Base-by-base conservation (phyloP, 2,888 invertebrate species). In the Atrina japonica region DNA sequence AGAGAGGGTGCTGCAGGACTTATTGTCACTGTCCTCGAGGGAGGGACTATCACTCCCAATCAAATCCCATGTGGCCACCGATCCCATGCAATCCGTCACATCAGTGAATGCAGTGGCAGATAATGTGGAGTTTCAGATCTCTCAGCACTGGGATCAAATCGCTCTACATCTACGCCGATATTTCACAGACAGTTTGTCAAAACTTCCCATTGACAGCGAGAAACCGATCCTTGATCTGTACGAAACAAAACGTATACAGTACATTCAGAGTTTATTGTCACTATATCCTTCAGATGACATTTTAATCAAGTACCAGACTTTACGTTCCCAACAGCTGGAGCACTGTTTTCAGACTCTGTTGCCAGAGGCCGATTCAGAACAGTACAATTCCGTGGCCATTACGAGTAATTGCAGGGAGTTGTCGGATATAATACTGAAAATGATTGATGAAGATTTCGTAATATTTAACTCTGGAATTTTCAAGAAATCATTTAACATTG, bases 381-480 rank as follows among this genome's bases (percentile, higher is more conserved):
- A 79, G 25, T 66, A 83, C 1, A 82, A 83, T 58, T 77, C 84
- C 49, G 74, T 83, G n/a, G 78, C 76, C 35, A 74, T 86, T 21
- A 80, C 85, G 9, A 77, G 79, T 49, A 84, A 86, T 71, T 86
- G 86, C 72, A 66, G 76, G 3, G 75, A 79, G 41, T 71, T 87
- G 7, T 81, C 83, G 0, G 76, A 79, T 41, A 77, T 83, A 41
- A 83, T 87, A n/a, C 78, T 81, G 30, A 77, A 77, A 18, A 88
- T 89, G 89, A 88, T 88, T 50, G 80, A 86, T 60, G 87, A 88
- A 66, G 89, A 89, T 58, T 88, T 88, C 65, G 75, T 78, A 16
- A 73, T 88, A 25, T 77, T 88, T 27, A 86, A 82, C 68, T 84
- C 87, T 16, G 88, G 88, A 6, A 75, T 88, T 18, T 83, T 89